These are phyloP conservation scores for Sebastiscus albofasciatus DNA, from an alignment of 2,797 vertebrate genomes.

Conservation along the genomic window DNA sequence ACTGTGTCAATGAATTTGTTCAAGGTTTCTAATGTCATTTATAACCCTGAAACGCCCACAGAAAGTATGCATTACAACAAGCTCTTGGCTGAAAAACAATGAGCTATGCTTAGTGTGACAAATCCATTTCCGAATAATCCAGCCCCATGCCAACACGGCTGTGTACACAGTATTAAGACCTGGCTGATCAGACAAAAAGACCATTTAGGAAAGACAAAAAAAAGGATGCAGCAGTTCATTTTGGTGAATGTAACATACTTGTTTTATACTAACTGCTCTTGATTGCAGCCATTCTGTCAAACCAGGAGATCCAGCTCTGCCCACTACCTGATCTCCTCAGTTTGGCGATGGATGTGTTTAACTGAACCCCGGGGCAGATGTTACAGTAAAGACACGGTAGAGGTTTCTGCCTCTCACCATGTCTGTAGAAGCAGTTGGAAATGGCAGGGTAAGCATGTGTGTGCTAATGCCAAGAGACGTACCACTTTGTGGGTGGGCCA, in stretches of 20 bases:
- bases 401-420: conserved; percentile 50
- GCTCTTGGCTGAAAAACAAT: background rate
- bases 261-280: background rate
- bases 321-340: conserved; percentile 13
- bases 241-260: background rate
- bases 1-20: background rate
- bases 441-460: conserved; percentile 66
- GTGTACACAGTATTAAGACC: background rate
- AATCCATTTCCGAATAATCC: conserved; percentile 4
- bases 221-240: background rate
- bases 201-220: background rate
- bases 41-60: conserved; percentile 3
- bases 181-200: background rate
- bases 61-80: conserved; percentile 1
- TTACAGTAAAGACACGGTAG: conserved; percentile 45
- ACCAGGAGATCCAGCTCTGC: conserved; percentile 10
- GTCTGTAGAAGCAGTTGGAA: conserved; percentile 47
- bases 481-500: conserved; percentile 77
- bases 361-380: conserved; percentile 54
- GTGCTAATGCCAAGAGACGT: conserved; percentile 68
- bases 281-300: background rate
- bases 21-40: conserved; percentile 14
- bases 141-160: background rate
- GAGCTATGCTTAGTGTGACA: conserved; percentile 5
- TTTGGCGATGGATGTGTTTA: conserved; percentile 21